Evolutionary conservation across 2,888 invertebrate genomes (phyloP), one percentile per base, ranked within the genome.

Genomic region (Autographa pulchrina): DNA sequence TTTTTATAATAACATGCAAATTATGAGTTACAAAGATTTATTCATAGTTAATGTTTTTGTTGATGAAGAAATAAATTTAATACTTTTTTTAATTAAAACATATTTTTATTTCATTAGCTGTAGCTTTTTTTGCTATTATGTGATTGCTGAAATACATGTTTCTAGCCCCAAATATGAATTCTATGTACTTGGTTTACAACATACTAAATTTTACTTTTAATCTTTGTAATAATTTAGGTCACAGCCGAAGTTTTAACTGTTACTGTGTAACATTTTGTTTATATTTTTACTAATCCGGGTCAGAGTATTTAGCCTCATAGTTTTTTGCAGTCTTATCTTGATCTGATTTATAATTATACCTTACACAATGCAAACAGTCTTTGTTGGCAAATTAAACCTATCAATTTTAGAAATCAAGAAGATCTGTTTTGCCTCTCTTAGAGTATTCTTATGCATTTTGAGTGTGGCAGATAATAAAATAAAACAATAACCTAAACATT

Each of bases 171-270:
- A 48, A 48, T n/a, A 48, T 48, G 8, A 43, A 16, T n/a, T 6
- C 6, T n/a, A n/a, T 48, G 7, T 8, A 7, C 0, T n/a, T 48
- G 48, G 13, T 14, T 25, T 9, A 54, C 20, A 54, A 54, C 9
- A 54, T 56, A 25, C n/a, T n/a, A 48, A 56, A 13, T 56, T 11
- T 25, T 13, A 6, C n/a, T 48, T 13, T 20, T 56, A 54, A 54
- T 54, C 20, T 56, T 20, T 20, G 25, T 18, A 56, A 9, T 25
- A 56, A 56, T 56, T 56, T 18, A 56, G 54, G 54, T 25, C 54
- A 56, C 20, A 56, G 20, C 25, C 20, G 25, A 56, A 56, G 18
- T 48, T 56, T 11, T 56, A 56, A 56, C 54, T 56, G 54, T 56
- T 56, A 56, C 20, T 56, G 13, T 56, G 20, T 20, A 18, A 13